phyloP scores from a whole-genome alignment of 2,888 invertebrate genomes.

The Eustalomyia histrio region DNA sequence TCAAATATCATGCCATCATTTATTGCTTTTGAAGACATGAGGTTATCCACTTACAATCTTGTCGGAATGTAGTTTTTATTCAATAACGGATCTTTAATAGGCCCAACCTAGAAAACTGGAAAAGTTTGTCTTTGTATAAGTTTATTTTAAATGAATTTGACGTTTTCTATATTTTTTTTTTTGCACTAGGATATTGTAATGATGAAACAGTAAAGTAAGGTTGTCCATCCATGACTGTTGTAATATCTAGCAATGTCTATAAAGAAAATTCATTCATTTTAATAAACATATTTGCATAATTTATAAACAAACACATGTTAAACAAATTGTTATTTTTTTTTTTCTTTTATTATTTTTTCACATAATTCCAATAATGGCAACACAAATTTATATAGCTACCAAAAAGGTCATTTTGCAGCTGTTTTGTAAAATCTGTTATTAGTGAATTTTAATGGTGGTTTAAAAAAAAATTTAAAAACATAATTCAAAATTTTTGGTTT shows the following conservation, averaged over 20 bases:
- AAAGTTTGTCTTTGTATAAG: no score
- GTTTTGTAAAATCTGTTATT: constrained; percentile 17
- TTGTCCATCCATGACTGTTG: not conserved
- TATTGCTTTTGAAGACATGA: no score
- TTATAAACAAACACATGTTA: constrained; percentile 50
- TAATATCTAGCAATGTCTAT: not conserved
- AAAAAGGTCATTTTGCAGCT: constrained; percentile 57
- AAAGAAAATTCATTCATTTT: constrained; percentile 16
- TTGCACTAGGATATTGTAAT: no score
- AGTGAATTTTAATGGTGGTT: constrained; percentile 13
- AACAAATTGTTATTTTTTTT: constrained; percentile 48
- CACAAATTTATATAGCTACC: not conserved
- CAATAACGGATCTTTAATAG: no score
- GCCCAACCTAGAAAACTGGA: no score
- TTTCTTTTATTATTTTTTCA: constrained; percentile 20
- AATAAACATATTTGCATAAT: constrained; percentile 50
- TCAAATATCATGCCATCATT: no score
- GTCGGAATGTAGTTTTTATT: no score
- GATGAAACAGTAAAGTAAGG: not conserved
- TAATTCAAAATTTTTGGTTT: constrained; percentile 17
- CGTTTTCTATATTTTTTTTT: no score
- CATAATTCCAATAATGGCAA: constrained; percentile 25
- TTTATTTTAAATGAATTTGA: no score
- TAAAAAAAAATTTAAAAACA: not conserved
- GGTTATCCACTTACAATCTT: no score